Evolutionary conservation across 2,888 invertebrate genomes (phyloP), one percentile per base, ranked within the genome.

Genomic region (Cryptophagus acutangulus): DNA sequence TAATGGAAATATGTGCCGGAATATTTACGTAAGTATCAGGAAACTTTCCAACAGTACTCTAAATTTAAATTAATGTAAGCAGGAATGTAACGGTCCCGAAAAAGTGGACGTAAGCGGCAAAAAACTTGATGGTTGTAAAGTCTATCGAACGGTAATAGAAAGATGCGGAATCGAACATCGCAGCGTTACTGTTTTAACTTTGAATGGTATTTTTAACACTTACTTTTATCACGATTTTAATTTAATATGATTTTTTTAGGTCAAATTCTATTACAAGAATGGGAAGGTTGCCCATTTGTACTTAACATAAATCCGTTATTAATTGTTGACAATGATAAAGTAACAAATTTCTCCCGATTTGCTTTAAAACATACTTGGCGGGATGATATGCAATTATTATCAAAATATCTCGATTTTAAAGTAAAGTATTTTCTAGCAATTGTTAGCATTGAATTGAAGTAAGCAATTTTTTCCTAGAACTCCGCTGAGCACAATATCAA

Each of bases 351-450:
- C 39, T 71, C 74, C 38, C 57, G 62, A 5, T 59, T 70, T 3
- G 72, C 74, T 1, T 56, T 76, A 9, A 69, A 72, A 25, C 68
- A 74, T 39, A 64, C 58, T 14, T 81, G 80, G 80, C 67, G 73
- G 14, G 68, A 73, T 25, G 79, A 82, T 58, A 65, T 81, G 44
- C 76, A 81, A 59, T 58, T 80, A 36, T 64, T 78, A 17, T 79
- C 81, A 0, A 74, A 75, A 59, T 81, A 76, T 63, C 63, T 81
- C 42, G 78, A 81, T 48, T 73, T 70, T 53, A 80, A 80, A 73
- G 81, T 79, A 66, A 40, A n/a, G n/a, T n/a, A n/a, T n/a, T n/a
- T n/a, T n/a, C n/a, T n/a, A n/a, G n/a, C n/a, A n/a, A n/a, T n/a
- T n/a, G n/a, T n/a, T n/a, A n/a, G n/a, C n/a, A 8, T 31, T 39